Evolutionary conservation across 1,140 invertebrate genomes (phyloP), one percentile per base, ranked within the genome.

Genomic region (Panagrolaimus sp.): DNA sequence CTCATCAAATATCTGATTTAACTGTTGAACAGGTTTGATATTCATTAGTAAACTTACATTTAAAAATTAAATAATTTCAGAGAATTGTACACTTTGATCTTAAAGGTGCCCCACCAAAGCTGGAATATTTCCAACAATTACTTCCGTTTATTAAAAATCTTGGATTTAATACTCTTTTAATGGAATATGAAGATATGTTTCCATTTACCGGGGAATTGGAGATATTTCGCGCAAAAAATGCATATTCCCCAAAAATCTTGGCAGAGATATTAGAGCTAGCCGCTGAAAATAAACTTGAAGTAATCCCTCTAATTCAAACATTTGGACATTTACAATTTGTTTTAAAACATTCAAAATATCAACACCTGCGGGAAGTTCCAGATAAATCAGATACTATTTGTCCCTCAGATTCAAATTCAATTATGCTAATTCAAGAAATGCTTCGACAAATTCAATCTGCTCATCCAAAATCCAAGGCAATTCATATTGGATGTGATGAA

Each of bases 101-200:
- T 4, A 94, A 96, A 84, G 76, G 92, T n/a, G 91, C 91, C 0
- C 91, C 92, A 6, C 90, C 91, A 0, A 89, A 88, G 80, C 82
- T 89, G 28, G 65, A 69, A 44, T 90, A 88, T 83, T 87, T 91
- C 32, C 88, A 88, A 77, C 87, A 89, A 63, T 73, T 94, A 0
- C 87, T 96, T 64, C 89, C 89, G 1, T 84, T 92, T 64, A 78
- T 96, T 0, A 89, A 88, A 74, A 86, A 87, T 52, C 83, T 91
- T 89, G 91, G 90, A 17, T 91, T 91, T 0, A 96, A 91, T 63
- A 92, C 91, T 0, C 83, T 96, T n/a, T 85, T 96, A 0, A 85
- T 96, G 68, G 95, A 98, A 84, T 98, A 96, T 85, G 95, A 98
- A 85, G 95, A 97, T 78, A 95, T 93, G 90, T 98, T 97, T 84